A percentile compares a stretch with the other conserved stretches of the same genome.
phyloP scores from a whole-genome alignment of 1,140 invertebrate species.

The Diploscapter pachys region DNA sequence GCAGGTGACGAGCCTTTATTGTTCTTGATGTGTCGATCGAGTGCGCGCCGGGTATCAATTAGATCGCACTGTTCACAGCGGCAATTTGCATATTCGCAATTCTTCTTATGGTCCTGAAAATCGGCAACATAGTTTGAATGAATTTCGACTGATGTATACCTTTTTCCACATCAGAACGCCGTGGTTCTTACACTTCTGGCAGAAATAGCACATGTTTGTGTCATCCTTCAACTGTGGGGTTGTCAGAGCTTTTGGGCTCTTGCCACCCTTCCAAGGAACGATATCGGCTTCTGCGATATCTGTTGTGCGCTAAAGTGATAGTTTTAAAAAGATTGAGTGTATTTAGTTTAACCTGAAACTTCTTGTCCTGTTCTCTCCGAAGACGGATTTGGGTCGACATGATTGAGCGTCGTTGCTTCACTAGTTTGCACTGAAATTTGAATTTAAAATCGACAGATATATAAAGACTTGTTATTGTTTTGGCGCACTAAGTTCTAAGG shows the following conservation, averaged over 20 bases:
- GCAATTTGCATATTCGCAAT: slow-evolving; percentile 47
- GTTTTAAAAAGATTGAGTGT: neutral
- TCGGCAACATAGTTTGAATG: neutral
- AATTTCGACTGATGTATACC: slow-evolving; percentile 25
- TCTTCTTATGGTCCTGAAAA: slow-evolving; percentile 48
- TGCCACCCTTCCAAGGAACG: slow-evolving; percentile 10
- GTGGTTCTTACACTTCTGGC: slow-evolving; percentile 57
- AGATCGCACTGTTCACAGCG: slow-evolving; percentile 49
- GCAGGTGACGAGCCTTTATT: neutral
- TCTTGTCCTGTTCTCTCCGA: slow-evolving; percentile 55
- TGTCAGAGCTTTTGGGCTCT: slow-evolving; percentile 5
- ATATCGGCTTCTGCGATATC: slow-evolving; percentile 22
- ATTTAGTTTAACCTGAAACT: slow-evolving; percentile 33
- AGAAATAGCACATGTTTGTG: slow-evolving; percentile 55
- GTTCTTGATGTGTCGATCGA: slow-evolving; percentile 53
- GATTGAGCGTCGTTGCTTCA: slow-evolving; percentile 47
- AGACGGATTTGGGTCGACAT: slow-evolving; percentile 56
- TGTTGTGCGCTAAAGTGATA: slow-evolving; percentile 19
- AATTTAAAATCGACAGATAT: neutral
- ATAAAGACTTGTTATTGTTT: neutral
- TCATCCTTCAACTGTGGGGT: slow-evolving; percentile 24
- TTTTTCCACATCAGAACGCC: slow-evolving; percentile 54
- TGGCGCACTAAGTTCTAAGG: no score
- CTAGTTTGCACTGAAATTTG: slow-evolving; percentile 50
- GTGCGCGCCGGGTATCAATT: slow-evolving; percentile 49